phyloP scores from a whole-genome alignment of 2,888 invertebrate genomes.

The Pterobdella sp. region DNA sequence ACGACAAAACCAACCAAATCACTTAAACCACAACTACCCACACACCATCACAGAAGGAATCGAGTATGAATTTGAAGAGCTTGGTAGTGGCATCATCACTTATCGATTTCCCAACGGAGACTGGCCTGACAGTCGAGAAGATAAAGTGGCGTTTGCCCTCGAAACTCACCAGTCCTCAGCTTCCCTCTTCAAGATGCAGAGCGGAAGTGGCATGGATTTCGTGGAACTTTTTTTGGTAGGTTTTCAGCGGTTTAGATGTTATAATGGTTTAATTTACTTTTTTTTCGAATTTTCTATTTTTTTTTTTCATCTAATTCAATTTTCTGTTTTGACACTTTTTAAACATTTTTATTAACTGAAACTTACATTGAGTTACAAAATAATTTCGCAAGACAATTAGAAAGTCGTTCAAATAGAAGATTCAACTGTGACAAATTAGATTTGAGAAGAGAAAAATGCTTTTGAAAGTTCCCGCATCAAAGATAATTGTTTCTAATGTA shows the following conservation, averaged over 20 bases:
- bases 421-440: no score
- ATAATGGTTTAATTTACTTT: no score
- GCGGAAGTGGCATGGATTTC: slow-evolving; percentile 21
- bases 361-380: no score
- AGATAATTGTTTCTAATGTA: no score
- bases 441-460: no score
- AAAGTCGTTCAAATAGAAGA: no score
- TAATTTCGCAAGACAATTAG: no score
- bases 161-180: slow-evolving; percentile 1
- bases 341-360: no score
- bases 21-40: not conserved
- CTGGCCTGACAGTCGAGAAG: slow-evolving; percentile 18
- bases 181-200: slow-evolving; percentile 21
- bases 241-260: not conserved
- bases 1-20: not conserved
- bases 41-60: not conserved
- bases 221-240: slow-evolving; percentile 18
- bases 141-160: slow-evolving; percentile 15
- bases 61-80: slow-evolving; percentile 5
- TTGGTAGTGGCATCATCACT: slow-evolving; percentile 10
- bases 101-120: slow-evolving; percentile 21
- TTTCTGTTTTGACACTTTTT: no score
- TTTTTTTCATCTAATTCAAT: no score
- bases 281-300: no score
- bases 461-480: no score